Percentiles rank a stretch among this genome's conserved stretches.
phyloP scores from a whole-genome alignment of 2,888 invertebrate species.

The Bursaphelenchus okinawaensis region DNA sequence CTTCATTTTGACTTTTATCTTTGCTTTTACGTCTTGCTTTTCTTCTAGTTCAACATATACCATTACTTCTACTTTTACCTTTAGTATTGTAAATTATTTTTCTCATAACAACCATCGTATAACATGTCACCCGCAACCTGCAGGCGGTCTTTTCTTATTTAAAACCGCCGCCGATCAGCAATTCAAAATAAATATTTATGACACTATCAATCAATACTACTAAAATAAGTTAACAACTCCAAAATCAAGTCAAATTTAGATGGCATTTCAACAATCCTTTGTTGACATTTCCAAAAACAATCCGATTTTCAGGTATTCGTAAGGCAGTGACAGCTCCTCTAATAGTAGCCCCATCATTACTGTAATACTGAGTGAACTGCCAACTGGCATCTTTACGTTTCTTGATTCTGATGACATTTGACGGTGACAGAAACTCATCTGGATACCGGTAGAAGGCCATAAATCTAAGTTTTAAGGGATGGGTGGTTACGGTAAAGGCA shows the following conservation, averaged over 20 bases:
- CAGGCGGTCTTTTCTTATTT: no score
- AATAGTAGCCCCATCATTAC: slow-evolving; percentile 29
- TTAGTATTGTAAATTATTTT: no score
- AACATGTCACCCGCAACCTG: no score
- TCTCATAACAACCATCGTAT: no score
- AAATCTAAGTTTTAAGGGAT: slow-evolving; percentile 23
- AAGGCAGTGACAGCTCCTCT: slow-evolving; percentile 20
- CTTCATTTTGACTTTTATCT: no score
- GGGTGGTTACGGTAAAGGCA: slow-evolving; percentile 16
- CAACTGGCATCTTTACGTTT: slow-evolving; percentile 13
- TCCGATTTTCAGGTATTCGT: slow-evolving; percentile 12
- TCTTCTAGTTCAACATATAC: no score
- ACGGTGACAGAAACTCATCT: slow-evolving; percentile 16
- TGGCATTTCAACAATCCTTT: slow-evolving; percentile 18
- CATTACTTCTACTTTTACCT: no score
- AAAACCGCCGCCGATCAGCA: no score
- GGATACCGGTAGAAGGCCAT: slow-evolving; percentile 16
- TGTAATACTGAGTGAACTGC: slow-evolving; percentile 20
- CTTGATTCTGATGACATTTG: slow-evolving; percentile 19
- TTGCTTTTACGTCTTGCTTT: no score
- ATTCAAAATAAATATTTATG: no score
- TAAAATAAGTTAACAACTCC: no score
- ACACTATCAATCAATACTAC: no score
- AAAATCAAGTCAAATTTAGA: slow-evolving; percentile 18
- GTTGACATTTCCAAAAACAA: slow-evolving; percentile 19